These are phyloP conservation scores for Chrysaora quinquecirrha DNA, from an alignment of 30 jellyfish, hydroid and myxozoan genomes.

Conservation along the genomic window DNA sequence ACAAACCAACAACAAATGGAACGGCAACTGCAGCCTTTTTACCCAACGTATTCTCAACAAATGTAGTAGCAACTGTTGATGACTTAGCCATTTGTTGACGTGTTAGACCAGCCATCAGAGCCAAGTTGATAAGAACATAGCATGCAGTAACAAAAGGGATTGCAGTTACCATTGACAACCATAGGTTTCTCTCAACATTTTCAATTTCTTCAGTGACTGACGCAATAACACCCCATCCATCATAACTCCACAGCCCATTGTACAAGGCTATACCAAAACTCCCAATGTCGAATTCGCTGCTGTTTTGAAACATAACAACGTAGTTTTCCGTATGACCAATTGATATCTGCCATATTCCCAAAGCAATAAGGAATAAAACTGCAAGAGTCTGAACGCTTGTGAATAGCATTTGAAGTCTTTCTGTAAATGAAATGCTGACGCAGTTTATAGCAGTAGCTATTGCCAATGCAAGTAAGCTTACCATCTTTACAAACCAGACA, in stretches of 20 bases:
- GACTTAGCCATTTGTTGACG: conserved; percentile 38
- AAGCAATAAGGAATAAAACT: neutral
- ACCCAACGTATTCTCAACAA: conserved; percentile 36
- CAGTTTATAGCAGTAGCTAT: neutral
- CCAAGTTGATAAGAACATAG: conserved; percentile 48
- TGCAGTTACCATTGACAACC: conserved; percentile 43
- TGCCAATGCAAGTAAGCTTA: neutral
- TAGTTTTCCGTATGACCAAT: neutral
- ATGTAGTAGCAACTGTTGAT: conserved; percentile 61
- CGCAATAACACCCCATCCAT: conserved; percentile 57
- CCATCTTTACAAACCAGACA: conserved; percentile 20
- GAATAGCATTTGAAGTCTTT: neutral
- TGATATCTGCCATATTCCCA: conserved; percentile 11
- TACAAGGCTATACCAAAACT: too few relatives aligned
- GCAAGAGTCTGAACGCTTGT: neutral
- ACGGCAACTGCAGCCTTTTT: conserved; percentile 19
- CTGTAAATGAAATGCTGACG: neutral
- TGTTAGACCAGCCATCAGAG: conserved; percentile 46
- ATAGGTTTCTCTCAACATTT: conserved; percentile 29
- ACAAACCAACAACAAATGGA: conserved; percentile 46
- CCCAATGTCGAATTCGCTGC: neutral
- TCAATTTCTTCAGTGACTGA: conserved; percentile 45
- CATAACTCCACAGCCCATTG: too few relatives aligned
- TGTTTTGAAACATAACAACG: neutral
- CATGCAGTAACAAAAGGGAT: too few relatives aligned